Evolutionary conservation across 2,797 vertebrate genomes (phyloP), one percentile per base, ranked within the genome.

Genomic region (Myripristis jacobus): DNA sequence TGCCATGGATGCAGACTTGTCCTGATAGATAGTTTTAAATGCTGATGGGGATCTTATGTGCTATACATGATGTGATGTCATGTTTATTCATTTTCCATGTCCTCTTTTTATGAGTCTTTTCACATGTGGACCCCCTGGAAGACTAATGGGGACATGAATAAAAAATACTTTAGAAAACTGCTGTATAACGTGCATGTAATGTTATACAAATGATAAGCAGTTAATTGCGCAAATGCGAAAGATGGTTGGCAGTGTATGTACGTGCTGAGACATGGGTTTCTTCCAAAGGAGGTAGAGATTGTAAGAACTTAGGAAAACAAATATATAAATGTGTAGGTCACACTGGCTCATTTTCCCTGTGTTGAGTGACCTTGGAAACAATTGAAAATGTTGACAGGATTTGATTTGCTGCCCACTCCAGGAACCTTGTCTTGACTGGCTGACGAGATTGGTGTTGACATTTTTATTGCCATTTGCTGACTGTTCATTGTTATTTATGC

Each of bases 401-500:
- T 59, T 69, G 19, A 77, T 85, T 82, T 84, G 58, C 66, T 54
- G 62, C 51, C 72, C 34, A 16, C 19, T 1, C 16, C 2, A 10
- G 46, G 47, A 75, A 53, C 51, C 57, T 31, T 60, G 47, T 82
- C 38, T 36, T 60, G 56, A 80, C 53, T 63, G 58, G 16, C 58
- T 63, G 66, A 73, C 62, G 73, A 57, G 70, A 82, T 75, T 78
- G 58, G 63, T 73, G 71, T 62, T 81, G 77, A 79, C 70, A 21
- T 70, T 79, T 89, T 86, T 86, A 84, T 80, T 72, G 48, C 74
- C 44, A 2, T 67, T 70, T n/a, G 25, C 75, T 59, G 67, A 74
- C 77, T 70, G 38, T 18, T 86, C 70, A 55, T 78, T 51, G 51
- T 82, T 75, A 83, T 83, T 85, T 72, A 87, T 61, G 85, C 43